Conservation (phyloP, 2,888 invertebrate species). For the Isotomurus palustris region DNA sequence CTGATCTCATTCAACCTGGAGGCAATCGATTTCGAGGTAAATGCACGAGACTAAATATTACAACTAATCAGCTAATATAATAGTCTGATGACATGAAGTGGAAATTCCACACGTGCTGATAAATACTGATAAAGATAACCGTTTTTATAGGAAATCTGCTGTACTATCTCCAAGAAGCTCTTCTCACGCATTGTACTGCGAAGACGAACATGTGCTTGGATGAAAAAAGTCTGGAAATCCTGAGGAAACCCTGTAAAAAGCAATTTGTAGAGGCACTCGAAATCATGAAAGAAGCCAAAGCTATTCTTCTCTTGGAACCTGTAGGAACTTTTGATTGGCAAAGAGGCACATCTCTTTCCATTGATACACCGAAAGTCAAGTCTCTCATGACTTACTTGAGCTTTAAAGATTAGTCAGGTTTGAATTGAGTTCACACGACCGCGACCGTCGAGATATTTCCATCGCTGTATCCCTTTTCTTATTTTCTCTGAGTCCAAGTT, state of each 20-base stretch:
- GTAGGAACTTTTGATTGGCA: conserved; percentile 26
- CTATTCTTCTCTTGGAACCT: conserved; percentile 27
- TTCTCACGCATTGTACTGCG: conserved; percentile 20
- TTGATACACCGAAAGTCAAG: conserved; percentile 30
- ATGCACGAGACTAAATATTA: background rate
- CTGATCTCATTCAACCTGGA: conserved; percentile 30
- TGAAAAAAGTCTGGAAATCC: conserved; percentile 29
- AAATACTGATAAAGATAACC: conserved; percentile 9
- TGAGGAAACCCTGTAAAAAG: conserved; percentile 31
- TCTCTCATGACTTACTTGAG: conserved; percentile 33
- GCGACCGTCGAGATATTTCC: too few species aligned
- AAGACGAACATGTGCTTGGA: conserved; percentile 29
- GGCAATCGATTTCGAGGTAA: conserved; percentile 32
- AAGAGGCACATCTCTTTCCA: conserved; percentile 20
- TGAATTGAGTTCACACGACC: too few species aligned
- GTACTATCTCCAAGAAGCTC: conserved; percentile 28
- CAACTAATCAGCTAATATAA: too few species aligned
- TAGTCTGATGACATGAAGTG: too few species aligned
- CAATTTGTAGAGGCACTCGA: conserved; percentile 33
- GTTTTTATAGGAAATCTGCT: conserved; percentile 26
- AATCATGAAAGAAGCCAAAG: conserved; percentile 28
- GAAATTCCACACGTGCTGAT: too few species aligned
- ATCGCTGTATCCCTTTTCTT: too few species aligned
- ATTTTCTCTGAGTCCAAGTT: too few species aligned
- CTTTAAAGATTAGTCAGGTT: conserved; percentile 29